phyloP scores from a whole-genome alignment of 2,797 vertebrate genomes.

The Galaxias olidus region DNA sequence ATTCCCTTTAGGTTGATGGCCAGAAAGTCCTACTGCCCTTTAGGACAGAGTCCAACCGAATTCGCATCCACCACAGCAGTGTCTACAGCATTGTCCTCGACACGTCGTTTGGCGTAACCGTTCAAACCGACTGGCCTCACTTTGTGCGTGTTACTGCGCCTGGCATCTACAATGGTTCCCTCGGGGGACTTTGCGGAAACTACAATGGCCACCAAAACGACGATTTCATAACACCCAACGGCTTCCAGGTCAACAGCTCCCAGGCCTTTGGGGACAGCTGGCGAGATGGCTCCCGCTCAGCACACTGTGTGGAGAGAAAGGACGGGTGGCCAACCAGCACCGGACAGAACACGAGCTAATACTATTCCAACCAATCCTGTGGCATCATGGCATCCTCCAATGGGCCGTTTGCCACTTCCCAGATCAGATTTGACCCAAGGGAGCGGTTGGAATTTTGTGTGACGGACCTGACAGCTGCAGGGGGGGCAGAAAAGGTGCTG shows the following conservation, averaged over 20 bases:
- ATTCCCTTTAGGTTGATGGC: conserved; percentile 58
- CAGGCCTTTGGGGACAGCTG: conserved; percentile 63
- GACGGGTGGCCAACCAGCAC: neutral
- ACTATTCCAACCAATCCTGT: conserved; percentile 46
- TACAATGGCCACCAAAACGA: conserved; percentile 52
- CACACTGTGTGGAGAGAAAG: conserved; percentile 41
- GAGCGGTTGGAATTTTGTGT: conserved; percentile 45
- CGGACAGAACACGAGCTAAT: conserved; percentile 16
- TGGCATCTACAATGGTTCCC: conserved; percentile 45
- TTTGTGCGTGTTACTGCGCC: conserved; percentile 58
- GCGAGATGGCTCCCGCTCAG: conserved; percentile 43
- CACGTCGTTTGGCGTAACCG: conserved; percentile 62
- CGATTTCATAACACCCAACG: conserved; percentile 55
- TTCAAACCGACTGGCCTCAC: conserved; percentile 64
- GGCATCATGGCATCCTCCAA: conserved; percentile 38
- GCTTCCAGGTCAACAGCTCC: conserved; percentile 27
- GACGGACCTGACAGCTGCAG: conserved; percentile 25
- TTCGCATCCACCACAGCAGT: conserved; percentile 59
- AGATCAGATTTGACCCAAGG: conserved; percentile 27
- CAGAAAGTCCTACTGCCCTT: conserved; percentile 55
- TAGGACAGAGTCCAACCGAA: conserved; percentile 14
- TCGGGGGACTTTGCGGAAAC: conserved; percentile 70
- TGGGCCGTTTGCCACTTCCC: conserved; percentile 66
- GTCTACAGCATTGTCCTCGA: conserved; percentile 53
- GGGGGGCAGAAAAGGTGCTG: conserved; percentile 36